A percentile compares a stretch with the other conserved stretches of the same genome.
Evolutionary conservation across 2,797 vertebrate genomes (phyloP).

Genomic region (Catostomus latipinnis): DNA sequence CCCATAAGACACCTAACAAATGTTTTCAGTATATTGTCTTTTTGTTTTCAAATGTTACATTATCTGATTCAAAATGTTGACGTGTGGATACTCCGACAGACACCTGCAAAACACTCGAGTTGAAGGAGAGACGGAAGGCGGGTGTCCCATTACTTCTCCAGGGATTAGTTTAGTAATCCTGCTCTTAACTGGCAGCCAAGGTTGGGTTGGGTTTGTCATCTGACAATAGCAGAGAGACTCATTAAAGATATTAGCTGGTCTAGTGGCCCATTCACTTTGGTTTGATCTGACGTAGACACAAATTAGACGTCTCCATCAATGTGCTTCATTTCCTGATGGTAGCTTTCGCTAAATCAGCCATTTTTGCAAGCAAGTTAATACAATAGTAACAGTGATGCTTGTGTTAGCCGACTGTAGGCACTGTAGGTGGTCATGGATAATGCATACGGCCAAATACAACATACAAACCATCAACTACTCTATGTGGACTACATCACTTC

Average conservation of each 20-base stretch:
- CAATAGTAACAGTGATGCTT: neutral
- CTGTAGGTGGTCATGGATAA: constrained; percentile 1
- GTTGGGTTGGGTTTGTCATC: constrained; percentile 6
- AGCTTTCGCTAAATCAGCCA: constrained; percentile 13
- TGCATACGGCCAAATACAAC: neutral
- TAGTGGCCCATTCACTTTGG: constrained; percentile 23
- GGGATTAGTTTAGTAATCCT: constrained; percentile 64
- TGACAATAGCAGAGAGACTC: constrained; percentile 17
- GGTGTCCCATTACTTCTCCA: constrained; percentile 54
- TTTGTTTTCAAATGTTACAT: constrained; percentile 50
- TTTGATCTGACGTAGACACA: constrained; percentile 22
- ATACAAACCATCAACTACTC: neutral
- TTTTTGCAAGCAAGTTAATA: neutral
- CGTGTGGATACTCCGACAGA: constrained; percentile 61
- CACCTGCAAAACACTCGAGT: constrained; percentile 54
- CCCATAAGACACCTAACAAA: too few species aligned
- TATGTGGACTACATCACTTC: too few species aligned
- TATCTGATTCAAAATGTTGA: constrained; percentile 36
- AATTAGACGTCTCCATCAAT: constrained; percentile 30
- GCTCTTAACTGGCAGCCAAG: constrained; percentile 52
- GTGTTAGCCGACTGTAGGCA: constrained; percentile 7
- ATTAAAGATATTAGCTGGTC: constrained; percentile 37
- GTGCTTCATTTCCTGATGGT: constrained; percentile 7
- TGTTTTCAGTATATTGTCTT: neutral
- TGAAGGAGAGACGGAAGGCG: constrained; percentile 32